phyloP scores from a whole-genome alignment of 2,888 invertebrate genomes.

The Mellilla xanthometata region DNA sequence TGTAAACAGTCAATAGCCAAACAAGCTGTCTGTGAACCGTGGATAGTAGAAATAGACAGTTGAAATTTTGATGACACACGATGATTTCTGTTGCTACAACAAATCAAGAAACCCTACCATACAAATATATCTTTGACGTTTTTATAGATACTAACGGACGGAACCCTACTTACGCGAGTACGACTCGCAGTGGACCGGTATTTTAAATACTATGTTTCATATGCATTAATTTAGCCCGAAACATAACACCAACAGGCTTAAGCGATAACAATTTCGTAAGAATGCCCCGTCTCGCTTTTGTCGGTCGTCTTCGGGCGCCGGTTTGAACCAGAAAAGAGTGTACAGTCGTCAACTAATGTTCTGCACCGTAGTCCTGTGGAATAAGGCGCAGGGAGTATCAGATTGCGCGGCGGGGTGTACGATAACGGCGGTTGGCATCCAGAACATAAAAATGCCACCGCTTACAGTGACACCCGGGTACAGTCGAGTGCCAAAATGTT shows the following conservation, averaged over 20 bases:
- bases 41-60: no score
- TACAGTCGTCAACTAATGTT: slow-evolving; percentile 4
- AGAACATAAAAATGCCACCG: slow-evolving; percentile 30
- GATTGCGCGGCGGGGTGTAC: slow-evolving; percentile 8
- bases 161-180: no score
- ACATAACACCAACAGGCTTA: slow-evolving; percentile 10
- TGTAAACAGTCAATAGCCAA: no score
- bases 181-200: no score
- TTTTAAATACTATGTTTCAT: no score
- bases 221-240: slow-evolving; percentile 8
- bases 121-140: no score
- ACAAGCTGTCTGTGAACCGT: no score
- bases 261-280: slow-evolving; percentile 20
- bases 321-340: slow-evolving; percentile 1
- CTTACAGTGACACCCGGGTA: slow-evolving; percentile 23
- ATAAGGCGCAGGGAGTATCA: slow-evolving; percentile 11
- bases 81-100: no score
- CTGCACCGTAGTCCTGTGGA: slow-evolving; percentile 4
- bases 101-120: no score
- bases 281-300: slow-evolving; percentile 11
- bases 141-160: no score
- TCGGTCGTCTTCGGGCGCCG: slow-evolving; percentile 19
- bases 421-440: slow-evolving; percentile 29
- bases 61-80: no score
- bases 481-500: not conserved